These are phyloP conservation scores for Alcedo atthis DNA, from an alignment of 2,797 vertebrate genomes.

Conservation along the genomic window DNA sequence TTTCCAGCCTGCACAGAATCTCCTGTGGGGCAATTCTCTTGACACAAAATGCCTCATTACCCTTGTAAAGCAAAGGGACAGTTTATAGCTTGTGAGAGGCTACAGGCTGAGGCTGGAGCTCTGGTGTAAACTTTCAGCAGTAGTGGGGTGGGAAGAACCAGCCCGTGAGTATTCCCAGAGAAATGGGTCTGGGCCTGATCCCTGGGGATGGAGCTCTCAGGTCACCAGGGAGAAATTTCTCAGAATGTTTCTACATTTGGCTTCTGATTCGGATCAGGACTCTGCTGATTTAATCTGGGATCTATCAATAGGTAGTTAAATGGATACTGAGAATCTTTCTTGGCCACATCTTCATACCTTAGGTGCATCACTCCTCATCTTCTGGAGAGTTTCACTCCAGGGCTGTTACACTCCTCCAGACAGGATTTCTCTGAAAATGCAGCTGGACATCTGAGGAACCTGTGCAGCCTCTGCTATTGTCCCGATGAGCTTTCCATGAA, in stretches of 20 bases:
- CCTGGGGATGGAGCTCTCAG: not conserved
- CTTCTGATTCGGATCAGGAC: not conserved
- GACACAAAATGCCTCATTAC: not conserved
- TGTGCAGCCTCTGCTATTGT: not conserved
- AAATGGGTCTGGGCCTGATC: not conserved
- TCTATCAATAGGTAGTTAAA: not conserved
- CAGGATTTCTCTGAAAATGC: not conserved
- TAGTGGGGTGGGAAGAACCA: not conserved
- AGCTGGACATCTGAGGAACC: not conserved
- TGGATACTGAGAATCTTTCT: not conserved
- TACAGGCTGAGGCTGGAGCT: not conserved
- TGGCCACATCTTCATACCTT: not conserved
- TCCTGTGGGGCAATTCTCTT: not conserved
- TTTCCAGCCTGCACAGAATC: not conserved
- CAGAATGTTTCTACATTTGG: not conserved
- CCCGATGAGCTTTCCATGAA: not conserved
- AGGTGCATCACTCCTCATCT: not conserved
- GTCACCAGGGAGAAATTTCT: rapidly evolving
- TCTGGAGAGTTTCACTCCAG: not conserved
- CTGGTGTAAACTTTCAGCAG: not conserved
- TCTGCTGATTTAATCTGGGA: not conserved
- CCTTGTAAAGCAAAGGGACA: not conserved
- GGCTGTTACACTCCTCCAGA: not conserved
- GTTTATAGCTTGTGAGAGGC: not conserved
- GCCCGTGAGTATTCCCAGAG: not conserved